Conservation (phyloP, 2,113 vertebrate genomes). For the Hystrix cristata region DNA sequence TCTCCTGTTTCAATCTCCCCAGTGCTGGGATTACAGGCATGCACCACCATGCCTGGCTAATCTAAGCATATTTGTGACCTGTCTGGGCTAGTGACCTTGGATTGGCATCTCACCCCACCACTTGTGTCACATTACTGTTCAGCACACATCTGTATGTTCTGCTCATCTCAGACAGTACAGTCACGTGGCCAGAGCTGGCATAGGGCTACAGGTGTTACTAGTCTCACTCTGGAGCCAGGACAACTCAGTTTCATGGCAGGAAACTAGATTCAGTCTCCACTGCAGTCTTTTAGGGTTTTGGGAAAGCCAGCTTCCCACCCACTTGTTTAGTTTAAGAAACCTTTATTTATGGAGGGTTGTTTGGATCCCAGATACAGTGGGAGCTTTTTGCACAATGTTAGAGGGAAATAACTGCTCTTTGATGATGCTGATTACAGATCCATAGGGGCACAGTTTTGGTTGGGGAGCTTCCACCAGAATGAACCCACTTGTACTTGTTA, state of each 20-base stretch:
- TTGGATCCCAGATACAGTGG: background rate
- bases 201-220: conserved; percentile 33
- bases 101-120: background rate
- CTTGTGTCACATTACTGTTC: background rate
- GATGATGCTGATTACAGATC: background rate
- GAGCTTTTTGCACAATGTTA: background rate
- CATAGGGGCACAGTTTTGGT: background rate
- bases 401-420: conserved; percentile 3
- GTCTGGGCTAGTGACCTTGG: background rate
- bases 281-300: conserved; percentile 15
- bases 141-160: background rate
- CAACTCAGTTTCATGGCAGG: conserved; percentile 29
- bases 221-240: background rate
- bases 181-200: background rate
- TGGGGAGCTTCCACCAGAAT: background rate
- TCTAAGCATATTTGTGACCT: background rate
- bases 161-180: background rate
- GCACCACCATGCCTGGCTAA: background rate
- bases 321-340: conserved; percentile 48
- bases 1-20: background rate
- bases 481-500: background rate
- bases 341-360: conserved; percentile 72
- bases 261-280: background rate
- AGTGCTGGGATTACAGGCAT: background rate
- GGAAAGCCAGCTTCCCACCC: conserved; percentile 47